Evolutionary conservation across 1,140 invertebrate species (phyloP), one percentile per base, ranked within the genome.

Genomic region (Pseudomyrmex dendroicus): DNA sequence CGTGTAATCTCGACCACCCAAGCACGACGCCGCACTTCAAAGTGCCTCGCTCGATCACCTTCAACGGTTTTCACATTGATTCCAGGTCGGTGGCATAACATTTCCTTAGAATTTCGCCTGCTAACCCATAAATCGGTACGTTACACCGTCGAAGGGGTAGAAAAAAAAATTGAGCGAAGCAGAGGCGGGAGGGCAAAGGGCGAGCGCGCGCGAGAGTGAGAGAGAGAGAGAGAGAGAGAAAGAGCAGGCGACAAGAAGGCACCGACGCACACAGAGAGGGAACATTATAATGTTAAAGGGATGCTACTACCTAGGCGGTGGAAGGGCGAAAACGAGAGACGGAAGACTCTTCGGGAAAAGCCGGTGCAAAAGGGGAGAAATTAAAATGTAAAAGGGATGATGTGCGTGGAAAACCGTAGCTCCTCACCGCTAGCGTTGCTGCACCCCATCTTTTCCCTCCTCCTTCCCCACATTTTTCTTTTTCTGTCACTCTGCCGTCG

Each of bases 331-430:
- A 72, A 66, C 59, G 86, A 63, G 62, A 61, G 62, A 61, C n/a
- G 15, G 61, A 77, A 73, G 84, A 88, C 83, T 84, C 88, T 92
- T 91, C 92, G 91, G 20, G 20, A 90, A 93, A 91, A 90, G 90
- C 89, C 88, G 80, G 83, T 68, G 91, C 87, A 91, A 93, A 93
- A 93, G 91, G 92, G 92, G 91, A 93, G 90, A 93, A 93, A 93
- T 93, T 93, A 93, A 93, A 93, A 93, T 93, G 91, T 93, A 93
- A 93, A 93, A 93, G 92, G 91, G 92, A 92, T 92, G 92, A 93
- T 92, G 91, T 91, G 91, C 91, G 90, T 91, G 91, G 88, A 93
- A 93, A 92, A 91, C 70, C 89, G 77, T 83, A 89, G 85, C 73
- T 85, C 82, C 61, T 67, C 73, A 70, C 62, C 63, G 59, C 66